These are phyloP conservation scores for Pegoplata infirma DNA, from an alignment of 2,888 invertebrate genomes.

Conservation along the genomic window DNA sequence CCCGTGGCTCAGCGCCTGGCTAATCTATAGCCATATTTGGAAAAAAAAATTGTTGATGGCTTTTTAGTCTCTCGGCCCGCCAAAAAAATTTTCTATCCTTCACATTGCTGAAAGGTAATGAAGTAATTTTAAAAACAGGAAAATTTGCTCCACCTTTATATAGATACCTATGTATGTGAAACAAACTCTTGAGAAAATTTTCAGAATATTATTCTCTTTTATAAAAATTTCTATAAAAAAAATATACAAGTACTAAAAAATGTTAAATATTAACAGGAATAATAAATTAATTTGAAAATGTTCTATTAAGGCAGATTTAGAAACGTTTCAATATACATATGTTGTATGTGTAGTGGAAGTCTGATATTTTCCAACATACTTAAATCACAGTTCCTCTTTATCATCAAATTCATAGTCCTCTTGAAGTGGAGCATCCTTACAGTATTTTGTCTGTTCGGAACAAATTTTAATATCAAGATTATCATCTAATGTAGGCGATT, in stretches of 20 bases:
- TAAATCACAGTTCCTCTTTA: conserved; percentile 75
- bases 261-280: conserved; percentile 36
- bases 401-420: conserved; percentile 76
- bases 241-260: conserved; percentile 21
- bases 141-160: too few species aligned
- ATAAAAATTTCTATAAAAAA: conserved; percentile 7
- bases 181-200: too few species aligned
- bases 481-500: conserved; percentile 71
- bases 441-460: conserved; percentile 78
- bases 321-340: not conserved
- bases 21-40: too few species aligned
- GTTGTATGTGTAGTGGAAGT: not conserved
- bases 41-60: too few species aligned
- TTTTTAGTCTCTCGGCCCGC: too few species aligned
- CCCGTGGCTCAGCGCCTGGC: too few species aligned
- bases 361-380: not conserved
- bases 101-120: too few species aligned
- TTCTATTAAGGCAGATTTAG: conserved; percentile 27
- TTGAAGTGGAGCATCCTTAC: conserved; percentile 76
- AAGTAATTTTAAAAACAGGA: too few species aligned
- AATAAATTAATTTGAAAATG: conserved; percentile 37
- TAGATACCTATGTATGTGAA: too few species aligned
- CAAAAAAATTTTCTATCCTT: too few species aligned
- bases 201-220: not conserved
- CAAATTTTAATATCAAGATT: conserved; percentile 80